Evolutionary conservation across 2,888 invertebrate genomes (phyloP), one percentile per base, ranked within the genome.

Genomic region (Beris morrisii): DNA sequence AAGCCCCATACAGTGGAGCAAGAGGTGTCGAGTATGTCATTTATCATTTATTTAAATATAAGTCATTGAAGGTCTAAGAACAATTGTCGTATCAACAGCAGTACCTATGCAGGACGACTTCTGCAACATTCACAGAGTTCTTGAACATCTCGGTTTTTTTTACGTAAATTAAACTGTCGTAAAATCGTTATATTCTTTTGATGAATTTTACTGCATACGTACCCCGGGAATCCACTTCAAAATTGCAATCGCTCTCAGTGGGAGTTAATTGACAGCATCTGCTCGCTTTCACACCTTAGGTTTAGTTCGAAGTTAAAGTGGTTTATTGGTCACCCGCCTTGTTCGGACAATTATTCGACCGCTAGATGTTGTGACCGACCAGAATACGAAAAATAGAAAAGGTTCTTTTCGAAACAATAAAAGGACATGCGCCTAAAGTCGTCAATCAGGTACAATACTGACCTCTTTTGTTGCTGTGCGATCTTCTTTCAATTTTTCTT

Each of bases 231-330:
- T 52, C 38, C 61, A 61, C 61, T 61, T 61, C 22, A 61, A 61
- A 50, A 45, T 61, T 61, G 61, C 61, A 52, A 50, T 52, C 50
- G 61, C 32, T 30, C 46, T 48, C 61, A 61, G 45, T 61, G 44
- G 59, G 61, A 61, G 61, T 61, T 61, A 61, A 61, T 61, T 61
- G 69, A 50, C 64, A 64, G 61, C 58, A 56, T 66, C 65, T 68
- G 64, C 68, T 54, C 56, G 63, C 32, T 64, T 64, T 69, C 64
- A 61, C 69, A 69, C 69, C 69, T 69, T 38, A 38, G 52, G 38
- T 52, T 28, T 52, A 43, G 61, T 50, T 61, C 22, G 52, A 43
- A 61, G 43, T 64, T 54, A 13, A 54, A 64, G 54, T 54, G 54
- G 45, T 64, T 64, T 54, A 64, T 54, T 64, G 54, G 64, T 64